Evolutionary conservation across 2,888 invertebrate species (phyloP).

Genomic region (Drosophila paramelanica): DNA sequence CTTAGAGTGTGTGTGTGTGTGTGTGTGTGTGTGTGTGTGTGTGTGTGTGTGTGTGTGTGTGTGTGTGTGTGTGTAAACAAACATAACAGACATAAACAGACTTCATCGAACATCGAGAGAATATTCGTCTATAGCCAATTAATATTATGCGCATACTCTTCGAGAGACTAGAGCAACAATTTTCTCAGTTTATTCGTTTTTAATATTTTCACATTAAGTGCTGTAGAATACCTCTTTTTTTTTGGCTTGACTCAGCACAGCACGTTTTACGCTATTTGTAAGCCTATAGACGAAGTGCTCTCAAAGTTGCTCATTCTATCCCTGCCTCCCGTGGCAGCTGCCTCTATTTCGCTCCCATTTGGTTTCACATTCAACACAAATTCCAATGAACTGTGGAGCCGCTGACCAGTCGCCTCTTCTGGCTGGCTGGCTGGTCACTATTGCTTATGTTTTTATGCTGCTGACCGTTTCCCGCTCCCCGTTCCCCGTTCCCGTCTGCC

Average conservation of each 20-base stretch:
- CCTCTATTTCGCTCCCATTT: constrained; percentile 44
- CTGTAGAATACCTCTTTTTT: constrained; percentile 1
- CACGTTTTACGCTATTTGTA: not conserved
- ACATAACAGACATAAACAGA: constrained; percentile 34
- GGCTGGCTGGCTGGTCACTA: constrained; percentile 17
- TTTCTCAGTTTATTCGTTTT: constrained; percentile 6
- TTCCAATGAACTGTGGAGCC: constrained; percentile 55
- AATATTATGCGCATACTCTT: not conserved
- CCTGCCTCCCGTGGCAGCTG: constrained; percentile 27
- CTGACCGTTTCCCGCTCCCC: not conserved
- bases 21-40: constrained; percentile 5
- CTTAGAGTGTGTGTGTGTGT: not conserved
- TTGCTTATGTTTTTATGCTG: constrained; percentile 23
- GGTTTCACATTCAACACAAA: constrained; percentile 50
- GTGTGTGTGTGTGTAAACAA: constrained; percentile 22
- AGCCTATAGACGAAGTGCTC: constrained; percentile 21
- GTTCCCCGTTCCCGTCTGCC: not conserved
- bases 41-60: not conserved
- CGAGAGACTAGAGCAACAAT: not conserved
- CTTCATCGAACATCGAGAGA: constrained; percentile 17
- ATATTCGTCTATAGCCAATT: constrained; percentile 9
- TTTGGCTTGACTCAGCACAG: constrained; percentile 7
- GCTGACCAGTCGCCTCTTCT: constrained; percentile 38
- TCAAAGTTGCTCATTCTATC: constrained; percentile 27
- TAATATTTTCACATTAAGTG: constrained; percentile 1